Evolutionary conservation across 2,113 vertebrate genomes (phyloP).

Genomic region (Columbina picui): DNA sequence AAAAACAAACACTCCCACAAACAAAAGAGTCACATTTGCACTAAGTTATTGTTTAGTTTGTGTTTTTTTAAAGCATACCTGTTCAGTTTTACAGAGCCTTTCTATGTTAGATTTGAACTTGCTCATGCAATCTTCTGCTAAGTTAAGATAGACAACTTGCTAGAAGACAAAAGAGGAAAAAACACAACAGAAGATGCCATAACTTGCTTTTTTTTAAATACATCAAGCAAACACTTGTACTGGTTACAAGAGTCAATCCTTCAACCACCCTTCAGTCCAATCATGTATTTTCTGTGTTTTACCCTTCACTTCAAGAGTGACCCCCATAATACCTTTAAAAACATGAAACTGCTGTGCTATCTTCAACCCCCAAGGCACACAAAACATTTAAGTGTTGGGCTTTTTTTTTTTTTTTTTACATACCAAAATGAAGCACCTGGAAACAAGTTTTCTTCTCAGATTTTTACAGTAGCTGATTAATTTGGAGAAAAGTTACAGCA

Average conservation of each 20-base stretch:
- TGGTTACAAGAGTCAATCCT: neutral
- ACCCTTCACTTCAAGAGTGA: neutral
- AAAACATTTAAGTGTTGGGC: neutral
- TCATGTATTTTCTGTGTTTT: neutral
- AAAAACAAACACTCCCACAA: neutral
- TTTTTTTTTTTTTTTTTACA: neutral
- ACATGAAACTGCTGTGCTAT: neutral
- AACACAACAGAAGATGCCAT: neutral
- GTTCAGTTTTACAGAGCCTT: constrained; percentile 95
- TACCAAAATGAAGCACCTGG: neutral
- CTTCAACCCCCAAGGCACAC: neutral
- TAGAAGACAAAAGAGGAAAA: constrained; percentile 64
- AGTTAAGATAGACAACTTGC: constrained; percentile 92
- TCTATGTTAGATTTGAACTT: constrained; percentile 87
- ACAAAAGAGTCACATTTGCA: neutral
- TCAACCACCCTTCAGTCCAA: neutral
- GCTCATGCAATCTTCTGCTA: constrained; percentile 95
- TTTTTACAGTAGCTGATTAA: neutral
- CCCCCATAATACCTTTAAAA: neutral
- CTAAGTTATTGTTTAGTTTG: neutral
- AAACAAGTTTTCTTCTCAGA: neutral
- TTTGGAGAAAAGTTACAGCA: neutral
- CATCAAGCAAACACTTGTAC: neutral
- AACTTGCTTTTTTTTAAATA: neutral
- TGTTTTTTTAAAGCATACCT: constrained; percentile 78